Percentiles rank a stretch among this genome's conserved stretches.
These are phyloP conservation scores for Ascidia mentula DNA, from an alignment of 23 tunicate genomes.

Conservation along the genomic window DNA sequence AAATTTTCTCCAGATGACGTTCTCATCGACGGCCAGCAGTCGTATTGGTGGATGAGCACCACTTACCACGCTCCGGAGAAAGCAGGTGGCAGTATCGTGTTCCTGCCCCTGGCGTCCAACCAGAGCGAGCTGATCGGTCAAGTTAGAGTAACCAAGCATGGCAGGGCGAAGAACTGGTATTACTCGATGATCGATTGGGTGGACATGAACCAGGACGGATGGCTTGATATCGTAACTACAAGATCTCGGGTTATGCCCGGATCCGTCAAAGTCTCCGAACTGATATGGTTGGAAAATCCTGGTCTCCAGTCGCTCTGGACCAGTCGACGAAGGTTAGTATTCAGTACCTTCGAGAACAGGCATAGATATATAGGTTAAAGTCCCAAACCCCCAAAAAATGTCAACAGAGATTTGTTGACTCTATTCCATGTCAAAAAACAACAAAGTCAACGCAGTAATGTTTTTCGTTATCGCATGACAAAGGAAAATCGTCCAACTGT, in stretches of 20 bases:
- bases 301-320: slow-evolving; percentile 58
- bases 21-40: slow-evolving; percentile 37
- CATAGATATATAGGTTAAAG: no score
- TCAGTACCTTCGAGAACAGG: no score
- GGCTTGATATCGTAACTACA: slow-evolving; percentile 92
- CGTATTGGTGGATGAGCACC: slow-evolving; percentile 75
- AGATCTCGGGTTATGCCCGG: slow-evolving; percentile 82
- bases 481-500: no score
- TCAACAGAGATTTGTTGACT: no score
- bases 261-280: slow-evolving; percentile 59
- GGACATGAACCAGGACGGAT: slow-evolving; percentile 95
- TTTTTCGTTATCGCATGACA: no score
- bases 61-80: slow-evolving; percentile 41
- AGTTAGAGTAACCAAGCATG: neutral
- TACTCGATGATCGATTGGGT: slow-evolving; percentile 84
- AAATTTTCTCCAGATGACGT: slow-evolving; percentile 36
- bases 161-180: slow-evolving; percentile 29
- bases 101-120: slow-evolving; percentile 40
- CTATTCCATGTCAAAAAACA: no score
- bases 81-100: slow-evolving; percentile 56
- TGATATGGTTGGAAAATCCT: slow-evolving; percentile 92
- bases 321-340: slow-evolving; percentile 33
- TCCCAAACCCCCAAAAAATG: no score
- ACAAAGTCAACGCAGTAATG: no score
- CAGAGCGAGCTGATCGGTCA: slow-evolving; percentile 6